Evolutionary conservation across 2,113 vertebrate genomes (phyloP).

Genomic region (Marcusenius ussheri): DNA sequence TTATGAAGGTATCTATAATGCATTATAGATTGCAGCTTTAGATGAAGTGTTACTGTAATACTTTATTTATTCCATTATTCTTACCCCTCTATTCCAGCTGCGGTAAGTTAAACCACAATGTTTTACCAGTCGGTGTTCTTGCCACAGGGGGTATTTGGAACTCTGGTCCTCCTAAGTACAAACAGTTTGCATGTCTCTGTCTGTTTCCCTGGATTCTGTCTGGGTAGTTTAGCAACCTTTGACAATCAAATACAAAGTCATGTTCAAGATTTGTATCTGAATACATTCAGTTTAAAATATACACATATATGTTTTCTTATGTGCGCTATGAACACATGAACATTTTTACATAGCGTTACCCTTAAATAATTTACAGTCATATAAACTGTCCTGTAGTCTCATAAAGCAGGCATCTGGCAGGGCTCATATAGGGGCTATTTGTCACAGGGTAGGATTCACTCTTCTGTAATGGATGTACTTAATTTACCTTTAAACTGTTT

Average conservation of each 20-base stretch:
- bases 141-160: neutral
- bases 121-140: neutral
- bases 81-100: neutral
- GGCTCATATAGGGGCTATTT: constrained; percentile 5
- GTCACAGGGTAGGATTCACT: constrained; percentile 1
- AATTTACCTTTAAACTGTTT: constrained; percentile 33
- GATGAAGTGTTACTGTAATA: neutral
- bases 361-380: neutral
- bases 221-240: neutral
- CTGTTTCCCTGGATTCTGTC: neutral
- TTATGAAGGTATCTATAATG: neutral
- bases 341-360: neutral
- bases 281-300: neutral
- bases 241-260: neutral
- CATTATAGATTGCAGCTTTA: neutral
- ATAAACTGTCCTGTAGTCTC: neutral
- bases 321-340: neutral
- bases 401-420: constrained; percentile 2
- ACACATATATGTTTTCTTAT: neutral
- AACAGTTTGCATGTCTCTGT: neutral
- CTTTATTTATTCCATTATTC: neutral
- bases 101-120: neutral
- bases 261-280: neutral
- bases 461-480: constrained; percentile 27
- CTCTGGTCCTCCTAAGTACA: neutral